Evolutionary conservation across 2,113 vertebrate genomes (phyloP).

Genomic region (Percina caprodes): DNA sequence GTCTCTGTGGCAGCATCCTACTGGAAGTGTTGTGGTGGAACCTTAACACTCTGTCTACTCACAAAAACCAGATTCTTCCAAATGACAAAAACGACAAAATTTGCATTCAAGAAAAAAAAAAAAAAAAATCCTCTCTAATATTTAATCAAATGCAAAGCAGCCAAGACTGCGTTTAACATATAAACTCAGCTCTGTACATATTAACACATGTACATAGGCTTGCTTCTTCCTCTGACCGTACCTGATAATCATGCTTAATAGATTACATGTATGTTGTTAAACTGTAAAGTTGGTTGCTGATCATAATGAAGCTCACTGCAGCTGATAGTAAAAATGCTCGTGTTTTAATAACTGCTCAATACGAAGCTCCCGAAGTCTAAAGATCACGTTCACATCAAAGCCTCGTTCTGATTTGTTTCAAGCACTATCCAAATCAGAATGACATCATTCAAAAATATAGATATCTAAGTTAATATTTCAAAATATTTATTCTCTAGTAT

Average conservation of each 20-base stretch:
- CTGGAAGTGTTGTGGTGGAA: slow-evolving; percentile 55
- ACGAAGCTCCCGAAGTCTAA: slow-evolving; percentile 53
- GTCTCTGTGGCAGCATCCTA: slow-evolving; percentile 40
- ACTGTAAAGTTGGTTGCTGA: slow-evolving; percentile 39
- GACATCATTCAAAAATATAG: slow-evolving; percentile 78
- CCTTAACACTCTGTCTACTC: slow-evolving; percentile 65
- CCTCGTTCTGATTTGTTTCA: slow-evolving; percentile 68
- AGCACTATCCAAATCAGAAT: slow-evolving; percentile 71
- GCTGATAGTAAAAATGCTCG: slow-evolving; percentile 63
- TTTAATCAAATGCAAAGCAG: slow-evolving; percentile 75
- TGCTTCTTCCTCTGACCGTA: slow-evolving; percentile 65
- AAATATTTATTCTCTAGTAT: slow-evolving; percentile 76
- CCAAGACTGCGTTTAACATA: slow-evolving; percentile 68
- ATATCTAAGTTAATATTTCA: slow-evolving; percentile 75
- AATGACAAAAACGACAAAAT: slow-evolving; percentile 33
- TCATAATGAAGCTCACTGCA: slow-evolving; percentile 52
- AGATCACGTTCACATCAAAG: slow-evolving; percentile 64
- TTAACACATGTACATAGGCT: slow-evolving; percentile 72
- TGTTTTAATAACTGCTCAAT: slow-evolving; percentile 52
- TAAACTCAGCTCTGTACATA: slow-evolving; percentile 73
- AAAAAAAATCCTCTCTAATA: slow-evolving; percentile 47
- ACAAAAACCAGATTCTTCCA: slow-evolving; percentile 49
- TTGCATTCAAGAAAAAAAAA: slow-evolving; percentile 33
- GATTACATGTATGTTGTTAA: slow-evolving; percentile 39
- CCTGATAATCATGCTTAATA: slow-evolving; percentile 64